Conservation (phyloP, 2,797 vertebrate species). For the Squalus acanthias region DNA sequence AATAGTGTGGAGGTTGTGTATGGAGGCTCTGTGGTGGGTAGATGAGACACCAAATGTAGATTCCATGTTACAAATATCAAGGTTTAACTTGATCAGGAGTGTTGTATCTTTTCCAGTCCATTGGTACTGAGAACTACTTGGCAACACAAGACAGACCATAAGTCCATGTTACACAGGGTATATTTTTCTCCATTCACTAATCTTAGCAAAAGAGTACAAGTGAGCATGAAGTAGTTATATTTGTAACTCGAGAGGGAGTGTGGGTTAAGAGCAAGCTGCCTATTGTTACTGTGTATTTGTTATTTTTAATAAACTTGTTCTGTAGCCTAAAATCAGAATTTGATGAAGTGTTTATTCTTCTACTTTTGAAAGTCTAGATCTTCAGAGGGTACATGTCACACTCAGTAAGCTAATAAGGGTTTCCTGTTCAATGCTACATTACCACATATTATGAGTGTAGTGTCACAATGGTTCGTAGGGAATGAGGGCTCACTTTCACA, state of each 20-base stretch:
- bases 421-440: neutral
- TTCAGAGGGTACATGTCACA: neutral
- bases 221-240: neutral
- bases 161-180: too few species aligned
- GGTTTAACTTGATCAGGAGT: too few species aligned
- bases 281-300: neutral
- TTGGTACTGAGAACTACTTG: too few species aligned
- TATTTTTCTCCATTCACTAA: too few species aligned
- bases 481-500: neutral
- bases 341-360: neutral
- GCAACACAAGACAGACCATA: too few species aligned
- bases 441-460: neutral
- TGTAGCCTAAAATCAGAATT: neutral
- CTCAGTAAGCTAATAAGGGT: neutral
- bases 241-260: neutral
- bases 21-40: too few species aligned
- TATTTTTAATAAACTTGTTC: neutral
- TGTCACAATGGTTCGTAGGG: neutral
- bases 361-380: neutral
- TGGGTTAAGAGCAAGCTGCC: neutral
- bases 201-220: too few species aligned
- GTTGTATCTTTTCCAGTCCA: too few species aligned
- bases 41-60: too few species aligned
- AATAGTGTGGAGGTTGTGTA: too few species aligned
- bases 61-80: too few species aligned